Conservation (phyloP, 1,140 invertebrate species). For the Andricus grossulariae region DNA sequence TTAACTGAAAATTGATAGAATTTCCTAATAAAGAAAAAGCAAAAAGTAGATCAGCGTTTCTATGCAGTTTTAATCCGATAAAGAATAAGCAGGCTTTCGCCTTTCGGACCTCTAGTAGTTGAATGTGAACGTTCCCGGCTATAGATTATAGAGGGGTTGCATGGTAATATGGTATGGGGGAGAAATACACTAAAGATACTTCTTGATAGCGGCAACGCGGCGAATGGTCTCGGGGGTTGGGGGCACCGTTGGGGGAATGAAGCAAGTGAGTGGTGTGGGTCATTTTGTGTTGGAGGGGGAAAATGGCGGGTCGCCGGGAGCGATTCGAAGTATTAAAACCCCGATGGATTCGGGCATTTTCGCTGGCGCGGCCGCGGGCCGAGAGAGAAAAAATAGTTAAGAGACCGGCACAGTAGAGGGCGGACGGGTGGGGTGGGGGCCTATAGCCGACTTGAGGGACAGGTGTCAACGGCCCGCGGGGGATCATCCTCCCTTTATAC, state of each 20-base stretch:
- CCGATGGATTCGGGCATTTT: slow-evolving; percentile 68
- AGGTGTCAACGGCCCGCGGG: slow-evolving; percentile 72
- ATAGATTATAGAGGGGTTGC: too few relatives aligned
- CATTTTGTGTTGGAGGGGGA: not conserved
- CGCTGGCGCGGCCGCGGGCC: slow-evolving; percentile 58
- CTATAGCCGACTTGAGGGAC: slow-evolving; percentile 66
- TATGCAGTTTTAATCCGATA: too few relatives aligned
- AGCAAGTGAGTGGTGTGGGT: not conserved
- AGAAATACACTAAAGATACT: not conserved
- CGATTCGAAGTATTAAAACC: slow-evolving; percentile 57
- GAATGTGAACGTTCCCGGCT: too few relatives aligned
- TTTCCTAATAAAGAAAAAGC: too few relatives aligned
- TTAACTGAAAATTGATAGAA: too few relatives aligned
- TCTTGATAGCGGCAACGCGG: slow-evolving; percentile 1
- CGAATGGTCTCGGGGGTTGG: not conserved
- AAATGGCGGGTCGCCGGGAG: slow-evolving; percentile 49
- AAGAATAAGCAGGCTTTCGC: too few relatives aligned
- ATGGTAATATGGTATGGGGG: not conserved
- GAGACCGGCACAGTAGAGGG: slow-evolving; percentile 73
- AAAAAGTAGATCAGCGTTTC: too few relatives aligned
- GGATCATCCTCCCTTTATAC: slow-evolving; percentile 52
- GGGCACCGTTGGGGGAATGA: too few relatives aligned
- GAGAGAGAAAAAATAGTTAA: slow-evolving; percentile 74
- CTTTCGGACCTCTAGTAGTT: too few relatives aligned
- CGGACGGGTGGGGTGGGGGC: slow-evolving; percentile 70